These are phyloP conservation scores for Cenopis cana DNA, from an alignment of 2,888 invertebrate genomes.

Conservation along the genomic window DNA sequence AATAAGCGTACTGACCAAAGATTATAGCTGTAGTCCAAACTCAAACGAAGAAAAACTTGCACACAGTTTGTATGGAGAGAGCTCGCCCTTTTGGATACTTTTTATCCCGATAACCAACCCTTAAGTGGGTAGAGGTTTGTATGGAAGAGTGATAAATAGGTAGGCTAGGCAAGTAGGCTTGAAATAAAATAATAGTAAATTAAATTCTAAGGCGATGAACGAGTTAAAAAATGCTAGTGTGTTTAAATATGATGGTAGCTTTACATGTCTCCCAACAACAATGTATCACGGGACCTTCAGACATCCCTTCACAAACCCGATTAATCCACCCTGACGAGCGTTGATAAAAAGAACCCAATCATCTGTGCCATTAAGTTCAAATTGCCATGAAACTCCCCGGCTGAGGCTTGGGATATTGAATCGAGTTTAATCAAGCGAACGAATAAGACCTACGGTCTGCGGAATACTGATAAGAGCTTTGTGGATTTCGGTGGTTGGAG, in stretches of 20 bases:
- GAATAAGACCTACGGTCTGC: conserved; percentile 28
- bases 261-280: neutral
- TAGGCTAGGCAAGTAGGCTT: too few species aligned
- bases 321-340: conserved; percentile 14
- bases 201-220: too few species aligned
- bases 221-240: too few species aligned
- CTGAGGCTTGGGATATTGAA: conserved; percentile 29
- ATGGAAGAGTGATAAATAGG: too few species aligned
- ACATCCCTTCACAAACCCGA: conserved; percentile 3
- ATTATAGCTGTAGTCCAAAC: too few species aligned
- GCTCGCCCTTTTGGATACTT: too few species aligned
- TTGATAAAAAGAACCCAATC: conserved; percentile 48
- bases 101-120: too few species aligned
- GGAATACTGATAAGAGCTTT: conserved; percentile 35
- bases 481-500: neutral
- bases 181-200: too few species aligned
- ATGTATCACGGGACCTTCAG: neutral
- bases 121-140: too few species aligned
- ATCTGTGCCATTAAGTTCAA: conserved; percentile 47
- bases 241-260: neutral
- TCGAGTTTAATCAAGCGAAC: conserved; percentile 31
- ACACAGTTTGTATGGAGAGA: too few species aligned
- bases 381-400: conserved; percentile 43
- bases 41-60: too few species aligned
- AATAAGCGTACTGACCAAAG: too few species aligned